A percentile compares a stretch with the other conserved stretches of the same genome.
phyloP scores from a whole-genome alignment of 2,113 vertebrate genomes.

The Campylomormyrus tamandua region DNA sequence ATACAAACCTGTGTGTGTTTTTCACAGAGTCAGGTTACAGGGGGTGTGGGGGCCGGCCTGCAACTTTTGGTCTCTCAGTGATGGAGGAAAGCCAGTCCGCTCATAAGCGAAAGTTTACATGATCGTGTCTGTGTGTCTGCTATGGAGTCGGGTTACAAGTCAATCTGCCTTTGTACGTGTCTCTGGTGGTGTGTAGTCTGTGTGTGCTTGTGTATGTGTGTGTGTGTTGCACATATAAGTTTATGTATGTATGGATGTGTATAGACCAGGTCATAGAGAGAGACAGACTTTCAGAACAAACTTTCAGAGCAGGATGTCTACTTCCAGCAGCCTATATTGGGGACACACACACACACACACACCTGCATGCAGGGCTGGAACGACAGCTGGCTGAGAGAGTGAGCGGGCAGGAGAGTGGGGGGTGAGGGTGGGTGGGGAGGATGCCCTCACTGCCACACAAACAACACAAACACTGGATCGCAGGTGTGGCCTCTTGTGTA shows the following conservation, averaged over 20 bases:
- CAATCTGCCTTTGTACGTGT: not conserved
- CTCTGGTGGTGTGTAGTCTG: not conserved
- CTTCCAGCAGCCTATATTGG: conserved; percentile 13
- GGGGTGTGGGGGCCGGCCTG: not conserved
- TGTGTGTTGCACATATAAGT: not conserved
- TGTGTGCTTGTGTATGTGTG: conserved; percentile 12
- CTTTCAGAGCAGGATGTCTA: conserved; percentile 40
- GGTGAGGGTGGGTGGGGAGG: not conserved
- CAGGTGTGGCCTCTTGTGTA: conserved; percentile 22
- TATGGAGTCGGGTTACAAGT: conserved; percentile 25
- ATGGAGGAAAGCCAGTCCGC: not conserved
- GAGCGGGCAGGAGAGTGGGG: not conserved
- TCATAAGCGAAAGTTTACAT: not conserved
- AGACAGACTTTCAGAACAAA: conserved; percentile 29
- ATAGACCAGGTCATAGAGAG: not conserved
- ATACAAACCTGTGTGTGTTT: not conserved
- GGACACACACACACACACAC: conserved; percentile 27
- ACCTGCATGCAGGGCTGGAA: conserved; percentile 38
- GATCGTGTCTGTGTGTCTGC: not conserved
- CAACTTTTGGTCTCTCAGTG: not conserved
- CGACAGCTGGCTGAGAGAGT: conserved; percentile 21
- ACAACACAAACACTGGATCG: conserved; percentile 43
- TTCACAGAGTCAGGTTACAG: not conserved
- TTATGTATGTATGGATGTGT: not conserved
- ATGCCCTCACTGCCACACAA: conserved; percentile 30